Evolutionary conservation across 92 coral and sea anemone genomes (phyloP).

Genomic region (Parazoanthus atlanticus): DNA sequence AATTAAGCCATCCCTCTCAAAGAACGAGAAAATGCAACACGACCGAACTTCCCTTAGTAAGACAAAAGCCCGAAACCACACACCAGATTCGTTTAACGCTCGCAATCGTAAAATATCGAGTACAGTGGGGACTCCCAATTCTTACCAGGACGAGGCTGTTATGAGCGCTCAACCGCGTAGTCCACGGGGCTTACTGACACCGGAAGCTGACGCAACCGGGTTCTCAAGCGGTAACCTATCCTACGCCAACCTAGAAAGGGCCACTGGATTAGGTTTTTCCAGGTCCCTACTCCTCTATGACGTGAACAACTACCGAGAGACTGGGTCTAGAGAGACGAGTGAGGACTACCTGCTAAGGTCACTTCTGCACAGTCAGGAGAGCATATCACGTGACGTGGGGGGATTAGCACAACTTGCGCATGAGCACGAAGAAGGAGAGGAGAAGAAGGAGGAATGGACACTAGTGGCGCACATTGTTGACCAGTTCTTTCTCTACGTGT

Average conservation of each 20-base stretch:
- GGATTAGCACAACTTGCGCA: slow-evolving; percentile 51
- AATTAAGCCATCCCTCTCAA: slow-evolving; percentile 6
- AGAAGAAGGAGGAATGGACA: slow-evolving; percentile 66
- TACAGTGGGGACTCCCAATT: slow-evolving; percentile 1
- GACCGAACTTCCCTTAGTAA: slow-evolving; percentile 4
- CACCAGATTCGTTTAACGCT: slow-evolving; percentile 7
- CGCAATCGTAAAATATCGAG: slow-evolving; percentile 8
- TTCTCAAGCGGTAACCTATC: slow-evolving; percentile 15
- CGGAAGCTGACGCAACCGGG: slow-evolving; percentile 15
- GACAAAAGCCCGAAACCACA: slow-evolving; percentile 1
- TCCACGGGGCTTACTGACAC: slow-evolving; percentile 16
- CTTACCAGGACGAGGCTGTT: slow-evolving; percentile 7
- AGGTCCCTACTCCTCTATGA: slow-evolving; percentile 39
- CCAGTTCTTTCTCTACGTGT: slow-evolving; percentile 58
- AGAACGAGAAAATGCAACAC: slow-evolving; percentile 25
- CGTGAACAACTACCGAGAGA: slow-evolving; percentile 39
- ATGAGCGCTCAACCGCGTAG: slow-evolving; percentile 17
- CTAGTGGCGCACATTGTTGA: slow-evolving; percentile 62
- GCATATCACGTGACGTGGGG: slow-evolving; percentile 44
- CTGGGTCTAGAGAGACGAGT: slow-evolving; percentile 3
- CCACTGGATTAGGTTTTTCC: slow-evolving; percentile 28
- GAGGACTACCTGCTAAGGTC: slow-evolving; percentile 29
- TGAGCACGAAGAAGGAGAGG: slow-evolving; percentile 61
- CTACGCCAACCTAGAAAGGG: slow-evolving; percentile 33
- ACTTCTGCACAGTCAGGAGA: slow-evolving; percentile 23